Base-by-base conservation (phyloP, 1,140 invertebrate species). In the Eupeodes corollae region DNA sequence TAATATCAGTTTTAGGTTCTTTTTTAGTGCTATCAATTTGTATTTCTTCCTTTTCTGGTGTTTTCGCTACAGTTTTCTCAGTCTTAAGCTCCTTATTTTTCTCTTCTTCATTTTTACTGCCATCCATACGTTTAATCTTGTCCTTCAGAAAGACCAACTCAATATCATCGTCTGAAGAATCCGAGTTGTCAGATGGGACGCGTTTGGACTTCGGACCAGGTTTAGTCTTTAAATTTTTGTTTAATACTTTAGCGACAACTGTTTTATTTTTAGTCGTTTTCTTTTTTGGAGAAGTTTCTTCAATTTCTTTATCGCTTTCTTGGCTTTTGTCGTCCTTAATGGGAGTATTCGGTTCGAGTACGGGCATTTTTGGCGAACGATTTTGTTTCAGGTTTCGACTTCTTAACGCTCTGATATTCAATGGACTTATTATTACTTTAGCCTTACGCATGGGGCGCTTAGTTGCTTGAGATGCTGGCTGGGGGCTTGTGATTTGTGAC, bases 1-100 rank as follows among this genome's bases (percentile, higher is more conserved):
- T 31, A 15, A 40, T 6, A 14, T 44, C 44, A 13, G 33, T 18
- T 50, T 47, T 40, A 42, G 44, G 33, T 50, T 49, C 40, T 35
- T 49, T 32, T 42, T 52, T n/a, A n/a, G n/a, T n/a, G n/a, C n/a
- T n/a, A n/a, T n/a, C n/a, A n/a, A n/a, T n/a, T n/a, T n/a, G n/a
- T n/a, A n/a, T n/a, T n/a, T n/a, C n/a, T n/a, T n/a, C n/a, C n/a
- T n/a, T n/a, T n/a, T n/a, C n/a, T n/a, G n/a, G n/a, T n/a, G n/a
- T n/a, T n/a, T n/a, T n/a, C n/a, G n/a, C n/a, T n/a, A n/a, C n/a
- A n/a, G n/a, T n/a, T n/a, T n/a, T n/a, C n/a, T n/a, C 14, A 15
- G 10, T 10, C 14, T 35, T 12, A 6, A 35, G 12, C 12, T 26
- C 8, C 8, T 26, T 26, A 26, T 26, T 26, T 5, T 26, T 26